Percentiles rank a stretch among this genome's conserved stretches.
phyloP scores from a whole-genome alignment of 1,140 invertebrate species.

The Babylonia areolata region DNA sequence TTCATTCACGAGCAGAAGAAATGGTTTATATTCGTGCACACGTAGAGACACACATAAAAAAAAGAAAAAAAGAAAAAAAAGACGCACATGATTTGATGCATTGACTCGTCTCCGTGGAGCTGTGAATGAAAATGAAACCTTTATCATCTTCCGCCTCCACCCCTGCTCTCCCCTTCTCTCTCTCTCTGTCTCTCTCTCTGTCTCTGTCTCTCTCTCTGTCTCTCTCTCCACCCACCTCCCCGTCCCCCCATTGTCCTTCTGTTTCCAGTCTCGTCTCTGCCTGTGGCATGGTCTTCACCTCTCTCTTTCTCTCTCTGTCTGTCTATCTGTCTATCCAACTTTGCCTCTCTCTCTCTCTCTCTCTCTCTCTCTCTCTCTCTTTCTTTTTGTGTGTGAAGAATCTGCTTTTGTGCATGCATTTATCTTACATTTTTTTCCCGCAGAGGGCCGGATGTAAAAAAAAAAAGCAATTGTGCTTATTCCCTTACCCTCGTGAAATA shows the following conservation, averaged over 20 bases:
- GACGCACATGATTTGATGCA: background rate
- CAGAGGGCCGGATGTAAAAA: no score
- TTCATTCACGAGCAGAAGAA: background rate
- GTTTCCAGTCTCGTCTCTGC: constrained; percentile 29
- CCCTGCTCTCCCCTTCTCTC: background rate
- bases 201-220: background rate
- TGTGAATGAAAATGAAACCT: no score
- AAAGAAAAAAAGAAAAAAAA: no score
- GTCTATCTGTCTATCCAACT: constrained; percentile 8
- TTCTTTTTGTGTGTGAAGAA: background rate
- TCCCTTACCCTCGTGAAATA: no score
- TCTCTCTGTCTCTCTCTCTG: background rate
- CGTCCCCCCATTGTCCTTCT: constrained; percentile 1
- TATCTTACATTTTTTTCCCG: background rate
- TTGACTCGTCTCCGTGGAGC: background rate
- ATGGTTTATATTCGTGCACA: no score
- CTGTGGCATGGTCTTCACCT: constrained; percentile 30
- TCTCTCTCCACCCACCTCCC: background rate
- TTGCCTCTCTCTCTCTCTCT: constrained; percentile 32
- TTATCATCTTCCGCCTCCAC: no score
- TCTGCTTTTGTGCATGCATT: background rate
- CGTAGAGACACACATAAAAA: no score
- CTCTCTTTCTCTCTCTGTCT: constrained; percentile 44
- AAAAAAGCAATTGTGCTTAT: no score
- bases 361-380: constrained; percentile 42